Evolutionary conservation across 1,140 invertebrate species (phyloP).

Genomic region (Teleopsis dalmanni): DNA sequence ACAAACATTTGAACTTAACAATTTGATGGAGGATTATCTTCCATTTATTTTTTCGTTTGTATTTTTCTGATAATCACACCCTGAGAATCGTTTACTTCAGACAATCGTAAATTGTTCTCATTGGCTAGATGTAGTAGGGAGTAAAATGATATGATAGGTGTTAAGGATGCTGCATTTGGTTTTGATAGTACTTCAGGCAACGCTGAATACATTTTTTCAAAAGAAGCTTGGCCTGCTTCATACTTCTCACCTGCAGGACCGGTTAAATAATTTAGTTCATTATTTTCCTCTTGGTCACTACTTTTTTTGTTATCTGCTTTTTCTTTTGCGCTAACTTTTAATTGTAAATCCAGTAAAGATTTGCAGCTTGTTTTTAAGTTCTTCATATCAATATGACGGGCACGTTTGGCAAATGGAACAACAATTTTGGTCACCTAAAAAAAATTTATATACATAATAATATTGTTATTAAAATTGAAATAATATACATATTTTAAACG

Average conservation of each 20-base stretch:
- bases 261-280: no score
- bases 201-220: constrained; percentile 49
- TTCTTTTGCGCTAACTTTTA: constrained; percentile 17
- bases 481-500: not conserved
- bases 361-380: constrained; percentile 58
- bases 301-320: constrained; percentile 19
- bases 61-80: no score
- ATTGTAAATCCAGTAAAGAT: constrained; percentile 43
- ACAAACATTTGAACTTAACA: no score
- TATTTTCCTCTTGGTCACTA: constrained; percentile 14
- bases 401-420: constrained; percentile 60
- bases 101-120: constrained; percentile 50
- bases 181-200: constrained; percentile 51
- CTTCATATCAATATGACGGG: constrained; percentile 70
- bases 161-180: constrained; percentile 56
- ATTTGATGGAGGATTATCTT: no score
- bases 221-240: constrained; percentile 28
- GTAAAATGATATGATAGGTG: constrained; percentile 63
- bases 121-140: constrained; percentile 69
- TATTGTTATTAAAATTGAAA: no score
- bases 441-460: no score
- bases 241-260: constrained; percentile 29
- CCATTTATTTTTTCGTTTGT: no score
- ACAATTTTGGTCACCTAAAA: constrained; percentile 56
- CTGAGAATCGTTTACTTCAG: no score